Evolutionary conservation across 1,140 invertebrate species (phyloP).

Genomic region (Eriosoma lanigerum): DNA sequence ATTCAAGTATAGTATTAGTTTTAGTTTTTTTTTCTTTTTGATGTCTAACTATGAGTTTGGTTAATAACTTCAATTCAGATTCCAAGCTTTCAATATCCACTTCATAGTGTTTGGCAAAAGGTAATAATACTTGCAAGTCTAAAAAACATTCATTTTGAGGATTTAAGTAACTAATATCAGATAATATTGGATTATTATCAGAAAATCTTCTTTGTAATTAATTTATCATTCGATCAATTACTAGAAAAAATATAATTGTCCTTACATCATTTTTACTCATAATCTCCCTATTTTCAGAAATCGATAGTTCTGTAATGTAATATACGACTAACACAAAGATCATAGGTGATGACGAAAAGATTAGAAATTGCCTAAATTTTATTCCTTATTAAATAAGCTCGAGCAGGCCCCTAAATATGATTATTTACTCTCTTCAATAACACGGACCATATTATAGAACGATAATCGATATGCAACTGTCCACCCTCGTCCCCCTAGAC

Average conservation of each 20-base stretch:
- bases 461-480: no score
- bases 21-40: constrained; percentile 21
- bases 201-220: constrained; percentile 15
- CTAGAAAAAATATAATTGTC: not conserved
- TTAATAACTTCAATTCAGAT: not conserved
- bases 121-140: not conserved
- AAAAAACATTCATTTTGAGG: constrained; percentile 7
- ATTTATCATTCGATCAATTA: not conserved
- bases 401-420: no score
- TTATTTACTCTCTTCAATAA: no score
- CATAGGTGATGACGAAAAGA: no score
- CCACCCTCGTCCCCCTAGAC: no score
- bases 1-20: not conserved
- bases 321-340: not conserved
- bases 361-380: no score
- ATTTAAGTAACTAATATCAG: constrained; percentile 11
- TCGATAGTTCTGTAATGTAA: constrained; percentile 14
- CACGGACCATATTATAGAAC: no score
- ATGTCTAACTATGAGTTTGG: not conserved
- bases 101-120: not conserved
- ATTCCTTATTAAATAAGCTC: no score
- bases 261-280: constrained; percentile 7
- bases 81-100: constrained; percentile 1
- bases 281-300: not conserved
- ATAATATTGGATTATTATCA: constrained; percentile 31